These are phyloP conservation scores for Acrocera orbiculus DNA, from an alignment of 2,888 invertebrate species.

Conservation along the genomic window DNA sequence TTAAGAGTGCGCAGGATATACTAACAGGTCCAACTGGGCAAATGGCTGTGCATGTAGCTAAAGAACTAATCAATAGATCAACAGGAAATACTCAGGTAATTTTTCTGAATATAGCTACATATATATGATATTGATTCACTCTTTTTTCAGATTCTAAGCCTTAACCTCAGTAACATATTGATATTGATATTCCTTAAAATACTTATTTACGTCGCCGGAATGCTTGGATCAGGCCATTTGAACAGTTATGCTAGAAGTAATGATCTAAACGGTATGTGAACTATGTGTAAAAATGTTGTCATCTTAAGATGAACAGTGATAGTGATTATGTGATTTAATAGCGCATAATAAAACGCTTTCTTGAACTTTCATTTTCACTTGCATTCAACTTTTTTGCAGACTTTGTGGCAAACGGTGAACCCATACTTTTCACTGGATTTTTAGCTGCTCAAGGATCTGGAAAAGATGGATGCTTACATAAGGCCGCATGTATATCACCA, in stretches of 20 bases:
- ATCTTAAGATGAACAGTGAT: too few relatives aligned
- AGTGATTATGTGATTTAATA: too few relatives aligned
- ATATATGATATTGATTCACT: neutral
- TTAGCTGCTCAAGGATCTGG: slow-evolving; percentile 58
- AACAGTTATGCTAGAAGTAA: slow-evolving; percentile 33
- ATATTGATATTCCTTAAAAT: slow-evolving; percentile 66
- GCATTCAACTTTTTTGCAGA: too few relatives aligned
- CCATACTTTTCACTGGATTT: slow-evolving; percentile 31
- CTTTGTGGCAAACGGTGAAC: slow-evolving; percentile 47
- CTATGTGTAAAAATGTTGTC: too few relatives aligned
- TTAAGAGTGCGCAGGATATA: slow-evolving; percentile 23
- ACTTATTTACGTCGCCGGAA: slow-evolving; percentile 62
- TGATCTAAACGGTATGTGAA: slow-evolving; percentile 19
- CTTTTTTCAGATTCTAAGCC: slow-evolving; percentile 46
- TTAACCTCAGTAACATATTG: slow-evolving; percentile 66
- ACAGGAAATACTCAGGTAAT: slow-evolving; percentile 49
- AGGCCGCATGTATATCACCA: slow-evolving; percentile 59
- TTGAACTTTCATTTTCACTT: too few relatives aligned
- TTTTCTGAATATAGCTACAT: neutral
- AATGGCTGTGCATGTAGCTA: slow-evolving; percentile 35
- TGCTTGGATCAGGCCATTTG: slow-evolving; percentile 56
- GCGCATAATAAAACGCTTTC: too few relatives aligned
- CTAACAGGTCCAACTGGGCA: slow-evolving; percentile 27
- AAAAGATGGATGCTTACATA: slow-evolving; percentile 53
- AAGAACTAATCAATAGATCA: slow-evolving; percentile 49